phyloP scores from a whole-genome alignment of 2,797 vertebrate genomes.

The Spizella passerina region DNA sequence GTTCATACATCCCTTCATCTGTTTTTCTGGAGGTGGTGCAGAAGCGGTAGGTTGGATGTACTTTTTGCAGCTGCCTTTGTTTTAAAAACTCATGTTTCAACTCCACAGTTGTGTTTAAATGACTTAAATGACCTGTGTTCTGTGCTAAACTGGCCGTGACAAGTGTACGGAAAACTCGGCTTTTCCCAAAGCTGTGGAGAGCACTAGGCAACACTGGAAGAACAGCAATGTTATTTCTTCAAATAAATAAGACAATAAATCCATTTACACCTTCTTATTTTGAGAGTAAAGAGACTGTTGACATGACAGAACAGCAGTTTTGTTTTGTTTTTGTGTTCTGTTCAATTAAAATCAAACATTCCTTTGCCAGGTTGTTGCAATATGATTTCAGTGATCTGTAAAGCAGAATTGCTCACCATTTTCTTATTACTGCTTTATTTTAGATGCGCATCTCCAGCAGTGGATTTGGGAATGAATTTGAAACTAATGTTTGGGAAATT shows the following conservation, averaged over 20 bases:
- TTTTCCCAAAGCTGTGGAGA: background rate
- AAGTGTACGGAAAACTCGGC: background rate
- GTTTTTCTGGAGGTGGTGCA: background rate
- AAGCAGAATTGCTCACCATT: background rate
- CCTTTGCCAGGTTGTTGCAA: background rate
- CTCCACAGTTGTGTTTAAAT: background rate
- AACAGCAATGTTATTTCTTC: background rate
- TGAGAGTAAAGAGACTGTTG: background rate
- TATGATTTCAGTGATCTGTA: background rate
- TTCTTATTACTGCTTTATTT: background rate
- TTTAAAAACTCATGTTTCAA: background rate
- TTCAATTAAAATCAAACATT: background rate
- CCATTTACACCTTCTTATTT: rapidly evolving
- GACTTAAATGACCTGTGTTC: background rate
- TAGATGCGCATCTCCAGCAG: background rate
- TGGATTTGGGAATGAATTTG: background rate
- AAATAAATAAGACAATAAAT: background rate
- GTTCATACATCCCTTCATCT: background rate
- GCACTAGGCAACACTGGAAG: background rate
- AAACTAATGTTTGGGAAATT: background rate
- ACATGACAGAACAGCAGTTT: background rate
- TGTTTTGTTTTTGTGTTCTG: background rate
- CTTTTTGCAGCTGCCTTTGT: background rate
- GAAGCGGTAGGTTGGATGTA: background rate
- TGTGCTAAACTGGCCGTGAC: background rate